Percentiles rank a stretch among this genome's conserved stretches.
Evolutionary conservation across 2,113 vertebrate genomes (phyloP).

Genomic region (Eptesicus fuscus): DNA sequence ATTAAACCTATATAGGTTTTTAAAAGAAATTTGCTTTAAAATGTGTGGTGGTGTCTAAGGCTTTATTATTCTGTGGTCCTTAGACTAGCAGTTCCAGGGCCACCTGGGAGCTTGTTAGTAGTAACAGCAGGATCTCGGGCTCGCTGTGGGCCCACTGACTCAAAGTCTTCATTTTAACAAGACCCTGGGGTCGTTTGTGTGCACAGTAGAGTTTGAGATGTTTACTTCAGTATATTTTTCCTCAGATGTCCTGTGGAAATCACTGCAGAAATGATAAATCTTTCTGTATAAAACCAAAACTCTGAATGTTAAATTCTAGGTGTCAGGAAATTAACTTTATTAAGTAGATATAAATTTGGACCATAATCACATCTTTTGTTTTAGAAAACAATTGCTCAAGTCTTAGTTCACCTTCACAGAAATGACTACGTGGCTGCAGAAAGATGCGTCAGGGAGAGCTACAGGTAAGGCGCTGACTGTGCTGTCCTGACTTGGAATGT

Average conservation of each 20-base stretch:
- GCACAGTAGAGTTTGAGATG: background rate
- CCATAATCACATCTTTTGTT: background rate
- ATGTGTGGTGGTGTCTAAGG: background rate
- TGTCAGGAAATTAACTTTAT: background rate
- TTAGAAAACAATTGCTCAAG: slow-evolving; percentile 98
- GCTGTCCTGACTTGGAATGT: background rate
- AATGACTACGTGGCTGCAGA: slow-evolving; percentile 97
- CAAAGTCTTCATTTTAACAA: background rate
- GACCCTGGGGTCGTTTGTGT: background rate
- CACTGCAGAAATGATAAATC: background rate
- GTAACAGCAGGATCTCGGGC: background rate
- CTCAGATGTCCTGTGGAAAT: background rate
- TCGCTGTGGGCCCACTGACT: fast-evolving
- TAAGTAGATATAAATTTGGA: background rate
- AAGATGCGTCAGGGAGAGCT: slow-evolving; percentile 96
- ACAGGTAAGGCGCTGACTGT: slow-evolving; percentile 85
- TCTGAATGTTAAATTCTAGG: background rate
- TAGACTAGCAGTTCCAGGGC: too few relatives aligned
- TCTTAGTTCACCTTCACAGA: slow-evolving; percentile 96
- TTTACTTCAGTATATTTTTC: background rate
- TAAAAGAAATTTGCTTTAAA: background rate
- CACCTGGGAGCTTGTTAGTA: background rate
- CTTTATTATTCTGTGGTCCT: background rate
- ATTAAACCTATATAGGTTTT: background rate
- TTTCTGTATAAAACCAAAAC: background rate